Conservation (phyloP, 2,797 vertebrate genomes). For the Ctenopoma kingsleyae region DNA sequence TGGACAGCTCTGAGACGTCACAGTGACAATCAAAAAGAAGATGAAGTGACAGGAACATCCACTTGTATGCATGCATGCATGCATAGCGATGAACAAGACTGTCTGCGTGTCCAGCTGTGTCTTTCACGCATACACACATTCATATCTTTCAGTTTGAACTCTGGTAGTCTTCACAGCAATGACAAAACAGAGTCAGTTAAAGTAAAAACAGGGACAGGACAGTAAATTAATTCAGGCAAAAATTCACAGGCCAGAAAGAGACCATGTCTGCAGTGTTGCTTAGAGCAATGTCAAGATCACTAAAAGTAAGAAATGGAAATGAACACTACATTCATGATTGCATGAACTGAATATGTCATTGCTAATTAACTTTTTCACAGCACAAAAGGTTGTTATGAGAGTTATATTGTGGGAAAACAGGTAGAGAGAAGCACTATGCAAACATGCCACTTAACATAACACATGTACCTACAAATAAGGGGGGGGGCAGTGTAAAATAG, state of each 20-base stretch:
- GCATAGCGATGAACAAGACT: conserved; percentile 40
- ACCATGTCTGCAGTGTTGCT: conserved; percentile 47
- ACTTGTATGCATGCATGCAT: conserved; percentile 33
- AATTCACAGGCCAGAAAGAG: conserved; percentile 45
- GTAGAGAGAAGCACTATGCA: conserved; percentile 43
- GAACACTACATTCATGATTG: conserved; percentile 46
- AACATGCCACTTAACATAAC: conserved; percentile 1
- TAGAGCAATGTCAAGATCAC: conserved; percentile 64
- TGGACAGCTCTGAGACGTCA: conserved; percentile 57
- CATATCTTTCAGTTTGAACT: not conserved
- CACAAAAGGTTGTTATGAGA: conserved; percentile 48
- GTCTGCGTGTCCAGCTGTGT: conserved; percentile 12
- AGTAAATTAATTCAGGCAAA: conserved; percentile 52
- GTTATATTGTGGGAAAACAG: conserved; percentile 49
- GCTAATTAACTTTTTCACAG: conserved; percentile 58
- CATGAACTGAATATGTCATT: conserved; percentile 69
- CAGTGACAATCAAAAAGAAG: conserved; percentile 64
- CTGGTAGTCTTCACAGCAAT: conserved; percentile 17
- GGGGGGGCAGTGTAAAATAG: too few species aligned
- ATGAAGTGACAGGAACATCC: conserved; percentile 60
- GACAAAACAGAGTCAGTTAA: conserved; percentile 12
- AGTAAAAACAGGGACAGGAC: conserved; percentile 35
- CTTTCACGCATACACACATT: conserved; percentile 20
- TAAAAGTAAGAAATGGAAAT: conserved; percentile 62
- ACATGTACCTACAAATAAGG: too few species aligned